These are phyloP conservation scores for Trichechus manatus DNA, from an alignment of 2,113 vertebrate species.

Conservation along the genomic window DNA sequence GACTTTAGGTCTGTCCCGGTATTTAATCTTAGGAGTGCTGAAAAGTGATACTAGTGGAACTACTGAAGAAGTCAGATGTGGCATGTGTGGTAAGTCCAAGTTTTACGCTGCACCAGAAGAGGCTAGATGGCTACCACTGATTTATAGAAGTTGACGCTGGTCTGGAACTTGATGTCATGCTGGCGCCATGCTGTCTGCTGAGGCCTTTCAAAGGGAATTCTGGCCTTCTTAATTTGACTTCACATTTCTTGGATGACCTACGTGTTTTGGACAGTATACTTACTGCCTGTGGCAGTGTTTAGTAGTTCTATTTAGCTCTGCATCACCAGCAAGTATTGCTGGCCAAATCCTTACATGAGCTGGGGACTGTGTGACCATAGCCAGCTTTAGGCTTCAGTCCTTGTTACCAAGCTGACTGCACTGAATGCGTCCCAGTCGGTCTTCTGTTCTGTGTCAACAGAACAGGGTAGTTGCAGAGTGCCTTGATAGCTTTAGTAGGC, in stretches of 20 bases:
- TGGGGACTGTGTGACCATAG: not conserved
- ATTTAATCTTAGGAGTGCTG: not conserved
- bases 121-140: conserved; percentile 50
- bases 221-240: conserved; percentile 69
- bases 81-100: not conserved
- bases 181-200: conserved; percentile 82
- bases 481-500: not conserved
- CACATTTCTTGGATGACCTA: conserved; percentile 72
- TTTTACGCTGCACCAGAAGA: not conserved
- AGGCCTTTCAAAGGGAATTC: conserved; percentile 64
- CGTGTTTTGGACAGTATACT: conserved; percentile 66
- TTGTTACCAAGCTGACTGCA: not conserved
- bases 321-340: conserved; percentile 43
- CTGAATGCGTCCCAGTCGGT: not conserved
- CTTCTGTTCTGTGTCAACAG: not conserved
- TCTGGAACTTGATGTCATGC: conserved; percentile 43
- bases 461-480: not conserved
- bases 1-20: not conserved
- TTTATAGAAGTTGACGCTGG: conserved; percentile 77
- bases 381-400: not conserved
- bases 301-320: not conserved
- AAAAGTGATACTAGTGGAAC: not conserved
- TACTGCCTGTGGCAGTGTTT: conserved; percentile 52
- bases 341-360: not conserved
- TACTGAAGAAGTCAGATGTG: conserved; percentile 7